These are phyloP conservation scores for Elymnias hypermnestra DNA, from an alignment of 1,140 invertebrate genomes.

Conservation along the genomic window DNA sequence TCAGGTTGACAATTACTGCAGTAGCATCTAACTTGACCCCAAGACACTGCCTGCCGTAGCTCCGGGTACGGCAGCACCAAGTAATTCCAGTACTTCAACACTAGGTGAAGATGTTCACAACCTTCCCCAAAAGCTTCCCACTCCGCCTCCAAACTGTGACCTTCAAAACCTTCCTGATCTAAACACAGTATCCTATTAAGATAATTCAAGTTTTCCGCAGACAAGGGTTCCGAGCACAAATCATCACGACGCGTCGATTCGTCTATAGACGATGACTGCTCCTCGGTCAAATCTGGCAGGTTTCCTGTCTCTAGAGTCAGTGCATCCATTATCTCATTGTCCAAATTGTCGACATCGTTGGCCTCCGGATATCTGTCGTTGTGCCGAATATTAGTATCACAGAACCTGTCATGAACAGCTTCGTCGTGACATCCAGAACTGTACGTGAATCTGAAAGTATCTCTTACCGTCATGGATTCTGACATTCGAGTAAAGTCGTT, in stretches of 20 bases:
- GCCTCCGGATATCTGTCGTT: constrained; percentile 59
- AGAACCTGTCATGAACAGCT: constrained; percentile 26
- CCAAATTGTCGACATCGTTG: constrained; percentile 47
- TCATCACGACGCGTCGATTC: constrained; percentile 53
- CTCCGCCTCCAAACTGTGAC: constrained; percentile 43
- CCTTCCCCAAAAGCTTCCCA: constrained; percentile 46
- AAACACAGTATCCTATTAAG: constrained; percentile 44
- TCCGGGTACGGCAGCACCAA: constrained; percentile 45
- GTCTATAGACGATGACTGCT: constrained; percentile 50
- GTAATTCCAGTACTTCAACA: constrained; percentile 52
- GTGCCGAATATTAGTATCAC: constrained; percentile 58
- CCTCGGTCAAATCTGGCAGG: constrained; percentile 51
- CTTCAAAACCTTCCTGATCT: constrained; percentile 37
- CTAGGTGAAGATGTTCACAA: constrained; percentile 47
- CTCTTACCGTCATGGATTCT: constrained; percentile 1
- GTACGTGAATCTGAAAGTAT: constrained; percentile 2
- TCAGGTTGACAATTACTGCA: constrained; percentile 48
- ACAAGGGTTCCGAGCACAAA: constrained; percentile 32
- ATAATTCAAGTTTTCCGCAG: constrained; percentile 45
- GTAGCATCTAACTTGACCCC: constrained; percentile 51
- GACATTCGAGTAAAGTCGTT: constrained; percentile 32
- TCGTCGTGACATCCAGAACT: constrained; percentile 8
- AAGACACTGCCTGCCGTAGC: constrained; percentile 41
- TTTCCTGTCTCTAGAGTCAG: constrained; percentile 48
- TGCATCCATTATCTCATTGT: constrained; percentile 55